A percentile compares a stretch with the other conserved stretches of the same genome.
Conservation (phyloP, 2,113 vertebrate genomes). For the Fulica atra region DNA sequence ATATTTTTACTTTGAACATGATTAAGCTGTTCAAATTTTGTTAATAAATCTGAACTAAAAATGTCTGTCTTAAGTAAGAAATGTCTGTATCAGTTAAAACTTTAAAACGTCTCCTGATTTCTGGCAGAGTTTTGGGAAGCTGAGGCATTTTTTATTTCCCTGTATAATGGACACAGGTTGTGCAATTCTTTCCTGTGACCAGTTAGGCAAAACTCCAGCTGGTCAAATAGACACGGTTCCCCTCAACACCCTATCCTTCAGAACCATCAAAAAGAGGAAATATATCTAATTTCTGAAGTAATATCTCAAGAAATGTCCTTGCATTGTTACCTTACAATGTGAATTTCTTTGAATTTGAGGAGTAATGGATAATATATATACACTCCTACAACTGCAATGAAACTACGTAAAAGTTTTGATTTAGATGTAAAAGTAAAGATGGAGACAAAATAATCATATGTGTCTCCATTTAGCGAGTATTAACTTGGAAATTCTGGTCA, state of each 20-base stretch:
- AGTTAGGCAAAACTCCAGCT: neutral
- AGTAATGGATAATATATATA: neutral
- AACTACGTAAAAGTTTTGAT: neutral
- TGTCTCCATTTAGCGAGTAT: neutral
- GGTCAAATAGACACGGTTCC: neutral
- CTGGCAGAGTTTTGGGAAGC: neutral
- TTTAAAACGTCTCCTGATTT: neutral
- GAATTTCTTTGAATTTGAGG: neutral
- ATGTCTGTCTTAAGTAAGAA: neutral
- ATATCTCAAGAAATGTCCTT: neutral
- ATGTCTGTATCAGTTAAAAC: neutral
- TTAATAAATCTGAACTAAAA: conserved; percentile 70
- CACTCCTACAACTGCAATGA: neutral
- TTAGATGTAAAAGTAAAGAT: neutral
- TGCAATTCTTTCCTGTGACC: neutral
- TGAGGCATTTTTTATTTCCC: neutral
- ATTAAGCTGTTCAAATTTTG: conserved; percentile 60
- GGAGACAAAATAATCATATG: neutral
- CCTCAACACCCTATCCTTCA: neutral
- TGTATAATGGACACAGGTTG: neutral
- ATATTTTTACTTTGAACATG: conserved; percentile 62
- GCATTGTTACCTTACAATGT: neutral
- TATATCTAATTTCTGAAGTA: neutral
- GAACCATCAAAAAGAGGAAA: neutral
- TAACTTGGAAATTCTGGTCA: neutral